These are phyloP conservation scores for Eumaeus atala DNA, from an alignment of 1,140 invertebrate genomes.

Conservation along the genomic window DNA sequence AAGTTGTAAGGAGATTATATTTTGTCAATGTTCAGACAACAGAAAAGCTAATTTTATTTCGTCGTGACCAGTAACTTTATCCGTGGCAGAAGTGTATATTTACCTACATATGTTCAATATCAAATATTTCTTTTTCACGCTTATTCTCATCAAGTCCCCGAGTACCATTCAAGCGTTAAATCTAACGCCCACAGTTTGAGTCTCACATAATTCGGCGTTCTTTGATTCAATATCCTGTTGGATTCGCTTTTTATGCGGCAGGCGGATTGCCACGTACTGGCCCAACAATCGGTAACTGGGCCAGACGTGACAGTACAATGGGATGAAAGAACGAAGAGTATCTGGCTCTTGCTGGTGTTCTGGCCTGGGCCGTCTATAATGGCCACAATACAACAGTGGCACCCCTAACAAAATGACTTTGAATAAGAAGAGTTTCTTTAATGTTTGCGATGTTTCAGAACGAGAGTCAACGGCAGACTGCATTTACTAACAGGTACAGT, in stretches of 20 bases:
- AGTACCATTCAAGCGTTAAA: background rate
- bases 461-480: no score
- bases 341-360: background rate
- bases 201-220: constrained; percentile 1
- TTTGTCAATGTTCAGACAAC: no score
- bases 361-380: background rate
- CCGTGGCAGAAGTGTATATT: no score
- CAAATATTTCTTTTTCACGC: constrained; percentile 1
- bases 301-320: constrained; percentile 3
- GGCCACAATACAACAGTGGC: background rate
- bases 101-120: no score
- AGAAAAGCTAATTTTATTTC: no score
- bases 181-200: constrained; percentile 1
- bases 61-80: no score
- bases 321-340: background rate
- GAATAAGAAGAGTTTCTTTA: no score
- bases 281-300: background rate
- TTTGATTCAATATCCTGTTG: constrained; percentile 1
- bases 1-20: no score
- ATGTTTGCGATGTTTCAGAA: no score
- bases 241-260: constrained; percentile 1
- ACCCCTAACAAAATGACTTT: no score
- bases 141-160: background rate
- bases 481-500: no score
- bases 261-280: background rate